These are phyloP conservation scores for Loriculus beryllinus DNA, from an alignment of 2,797 vertebrate genomes.

Conservation along the genomic window DNA sequence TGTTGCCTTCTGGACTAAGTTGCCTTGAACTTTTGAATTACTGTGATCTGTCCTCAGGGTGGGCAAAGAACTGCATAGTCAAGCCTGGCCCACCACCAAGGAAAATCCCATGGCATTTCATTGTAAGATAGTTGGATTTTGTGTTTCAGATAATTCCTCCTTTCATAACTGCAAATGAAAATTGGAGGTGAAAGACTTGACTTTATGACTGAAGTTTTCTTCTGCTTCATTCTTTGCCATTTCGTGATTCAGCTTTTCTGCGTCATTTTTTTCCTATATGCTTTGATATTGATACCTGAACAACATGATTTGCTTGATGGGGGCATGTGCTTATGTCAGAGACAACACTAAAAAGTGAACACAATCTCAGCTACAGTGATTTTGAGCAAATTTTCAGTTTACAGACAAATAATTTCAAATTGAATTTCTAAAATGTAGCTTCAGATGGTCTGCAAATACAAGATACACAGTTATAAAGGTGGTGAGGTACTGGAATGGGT, in stretches of 20 bases:
- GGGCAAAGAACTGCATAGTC: not conserved
- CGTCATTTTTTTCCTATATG: not conserved
- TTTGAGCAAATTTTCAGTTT: not conserved
- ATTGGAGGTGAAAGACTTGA: not conserved
- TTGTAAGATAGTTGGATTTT: not conserved
- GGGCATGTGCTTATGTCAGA: not conserved
- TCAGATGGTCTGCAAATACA: not conserved
- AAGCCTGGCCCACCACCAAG: not conserved
- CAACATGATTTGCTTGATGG: not conserved
- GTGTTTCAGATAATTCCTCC: not conserved
- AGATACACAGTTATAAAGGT: not conserved
- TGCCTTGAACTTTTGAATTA: not conserved
- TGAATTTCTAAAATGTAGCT: not conserved
- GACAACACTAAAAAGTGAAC: not conserved
- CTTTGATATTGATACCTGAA: not conserved
- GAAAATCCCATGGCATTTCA: not conserved
- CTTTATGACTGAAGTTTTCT: not conserved
- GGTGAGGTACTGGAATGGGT: not conserved
- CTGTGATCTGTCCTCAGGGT: not conserved
- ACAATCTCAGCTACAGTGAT: not conserved
- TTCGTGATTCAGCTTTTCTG: not conserved
- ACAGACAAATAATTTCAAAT: not conserved
- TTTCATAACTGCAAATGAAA: not conserved
- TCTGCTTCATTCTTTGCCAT: not conserved
- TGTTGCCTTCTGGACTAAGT: not conserved